Evolutionary conservation across 2,797 vertebrate species (phyloP).

Genomic region (Percopsis omiscomaycus): DNA sequence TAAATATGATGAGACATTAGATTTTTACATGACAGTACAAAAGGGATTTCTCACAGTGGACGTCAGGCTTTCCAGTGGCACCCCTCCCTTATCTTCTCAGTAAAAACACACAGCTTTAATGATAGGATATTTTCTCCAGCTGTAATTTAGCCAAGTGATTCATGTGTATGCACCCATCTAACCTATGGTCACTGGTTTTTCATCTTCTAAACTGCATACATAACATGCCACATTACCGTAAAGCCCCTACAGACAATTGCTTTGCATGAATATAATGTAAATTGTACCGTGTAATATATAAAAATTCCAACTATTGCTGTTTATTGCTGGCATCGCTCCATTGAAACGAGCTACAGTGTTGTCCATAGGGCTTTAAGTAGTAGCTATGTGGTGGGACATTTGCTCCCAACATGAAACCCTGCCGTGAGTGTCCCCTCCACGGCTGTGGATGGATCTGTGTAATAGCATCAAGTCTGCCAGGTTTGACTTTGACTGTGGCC

Average conservation of each 20-base stretch:
- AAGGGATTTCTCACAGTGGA: slow-evolving; percentile 28
- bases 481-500: slow-evolving; percentile 51
- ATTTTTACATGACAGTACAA: background rate
- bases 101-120: slow-evolving; percentile 47
- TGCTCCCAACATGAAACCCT: background rate
- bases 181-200: slow-evolving; percentile 27
- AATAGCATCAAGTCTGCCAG: slow-evolving; percentile 15
- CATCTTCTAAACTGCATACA: slow-evolving; percentile 25
- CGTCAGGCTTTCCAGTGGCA: slow-evolving; percentile 31
- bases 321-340: background rate
- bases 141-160: slow-evolving; percentile 55
- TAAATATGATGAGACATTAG: slow-evolving; percentile 5
- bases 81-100: slow-evolving; percentile 28
- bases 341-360: no score
- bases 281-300: background rate
- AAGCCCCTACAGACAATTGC: slow-evolving; percentile 7
- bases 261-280: no score
- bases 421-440: slow-evolving; percentile 9
- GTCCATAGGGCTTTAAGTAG: background rate
- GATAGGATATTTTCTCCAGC: slow-evolving; percentile 47
- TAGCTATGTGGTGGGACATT: slow-evolving; percentile 17
- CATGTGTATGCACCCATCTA: slow-evolving; percentile 39
- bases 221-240: background rate
- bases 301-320: background rate
- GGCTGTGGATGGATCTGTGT: slow-evolving; percentile 13